Conservation (phyloP, 2,113 vertebrate genomes). For the Callipepla squamata region DNA sequence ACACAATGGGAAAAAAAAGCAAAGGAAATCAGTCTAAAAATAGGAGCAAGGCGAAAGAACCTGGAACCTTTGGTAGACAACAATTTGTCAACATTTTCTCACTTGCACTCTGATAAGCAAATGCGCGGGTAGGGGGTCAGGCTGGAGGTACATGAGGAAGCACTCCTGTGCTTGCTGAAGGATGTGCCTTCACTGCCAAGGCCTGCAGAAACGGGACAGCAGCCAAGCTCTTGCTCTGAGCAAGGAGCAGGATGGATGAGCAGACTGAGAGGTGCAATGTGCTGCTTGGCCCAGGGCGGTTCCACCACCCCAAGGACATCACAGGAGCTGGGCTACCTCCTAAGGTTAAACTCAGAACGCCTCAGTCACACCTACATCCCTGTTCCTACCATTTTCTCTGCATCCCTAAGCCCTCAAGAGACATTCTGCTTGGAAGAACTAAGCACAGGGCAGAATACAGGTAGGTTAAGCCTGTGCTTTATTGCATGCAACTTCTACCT, state of each 20-base stretch:
- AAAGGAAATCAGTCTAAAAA: constrained; percentile 49
- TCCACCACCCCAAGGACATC: neutral
- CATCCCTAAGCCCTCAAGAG: constrained; percentile 32
- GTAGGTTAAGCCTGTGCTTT: neutral
- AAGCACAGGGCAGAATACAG: neutral
- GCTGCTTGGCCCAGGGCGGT: neutral
- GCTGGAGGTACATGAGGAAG: neutral
- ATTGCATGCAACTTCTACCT: neutral
- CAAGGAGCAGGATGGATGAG: neutral
- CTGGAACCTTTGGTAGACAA: constrained; percentile 26
- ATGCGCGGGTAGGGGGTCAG: neutral
- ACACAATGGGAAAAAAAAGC: constrained; percentile 31
- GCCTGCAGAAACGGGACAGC: neutral
- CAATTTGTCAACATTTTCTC: constrained; percentile 30
- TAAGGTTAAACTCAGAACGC: neutral
- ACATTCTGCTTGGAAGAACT: constrained; percentile 9
- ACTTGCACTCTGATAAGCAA: neutral
- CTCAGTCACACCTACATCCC: neutral
- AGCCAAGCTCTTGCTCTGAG: neutral
- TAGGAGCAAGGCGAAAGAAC: constrained; percentile 40
- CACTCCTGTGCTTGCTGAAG: neutral
- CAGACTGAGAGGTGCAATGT: neutral
- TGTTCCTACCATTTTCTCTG: neutral
- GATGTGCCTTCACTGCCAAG: neutral
- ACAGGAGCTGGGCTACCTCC: neutral